Base-by-base conservation (phyloP, 2,113 vertebrate species). In the Leiothrix lutea region DNA sequence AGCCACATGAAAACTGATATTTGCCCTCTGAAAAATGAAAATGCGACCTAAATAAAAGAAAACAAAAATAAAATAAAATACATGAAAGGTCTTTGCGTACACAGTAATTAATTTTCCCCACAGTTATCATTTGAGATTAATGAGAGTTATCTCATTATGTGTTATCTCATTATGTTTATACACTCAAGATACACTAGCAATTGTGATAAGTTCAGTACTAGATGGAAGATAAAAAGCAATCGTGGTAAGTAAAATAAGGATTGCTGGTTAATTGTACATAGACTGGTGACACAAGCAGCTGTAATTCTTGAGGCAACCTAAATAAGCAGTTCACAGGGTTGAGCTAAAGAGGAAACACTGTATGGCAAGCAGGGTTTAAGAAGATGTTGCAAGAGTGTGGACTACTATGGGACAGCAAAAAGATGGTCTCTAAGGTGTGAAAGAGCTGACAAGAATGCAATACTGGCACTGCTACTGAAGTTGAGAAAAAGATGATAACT, bases 401-500 rank as follows among this genome's bases (percentile, higher is more conserved):
- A 87, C 50, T 4, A 14, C 21, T 29, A 24, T 1, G 4, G 64
- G 50, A 77, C 60, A 86, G 48, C 31, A 86, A 58, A 45, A 82
- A 67, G 60, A 44, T 23, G 26, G 23, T 62, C 47, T 13, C 47
- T 13, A 77, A 62, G 5, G 62, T 22, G 50, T 80, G 58, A 92
- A 88, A 82, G 35, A 85, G 28, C 20, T 6, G 21, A 80, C 16
- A 29, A 91, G 58, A 73, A 40, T 35, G 22, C 12, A 65, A 77
- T 62, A 60, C 33, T 61, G 25, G 29, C 12, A 26, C 35, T 47
- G 25, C 44, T 69, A 26, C n/a, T 66, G 64, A 73, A 47, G 58
- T 22, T 44, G 62, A 91, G 67, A 85, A 92, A 64, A 94, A 71
- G 62, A 73, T 21, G 19, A n/a, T 26, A 74, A 80, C 69, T 31